Evolutionary conservation across 2,888 invertebrate species (phyloP).

Genomic region (Nomada goodeniana): DNA sequence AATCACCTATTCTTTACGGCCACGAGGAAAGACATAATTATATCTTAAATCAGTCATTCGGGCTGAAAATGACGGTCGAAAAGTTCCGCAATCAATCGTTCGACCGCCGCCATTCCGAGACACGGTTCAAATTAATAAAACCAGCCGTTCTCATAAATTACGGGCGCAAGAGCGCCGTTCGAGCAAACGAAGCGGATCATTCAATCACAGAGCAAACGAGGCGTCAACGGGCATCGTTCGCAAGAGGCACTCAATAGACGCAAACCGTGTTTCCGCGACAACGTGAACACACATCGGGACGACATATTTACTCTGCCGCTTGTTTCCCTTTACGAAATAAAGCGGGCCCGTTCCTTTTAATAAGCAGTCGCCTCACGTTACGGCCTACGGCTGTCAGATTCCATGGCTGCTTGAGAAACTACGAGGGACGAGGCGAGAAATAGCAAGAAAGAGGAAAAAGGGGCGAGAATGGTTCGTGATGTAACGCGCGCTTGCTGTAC

Average conservation of each 20-base stretch:
- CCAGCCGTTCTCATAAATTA: conserved; percentile 30
- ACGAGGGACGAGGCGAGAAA: conserved; percentile 34
- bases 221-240: conserved; percentile 45
- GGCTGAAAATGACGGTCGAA: not conserved
- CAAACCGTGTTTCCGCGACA: conserved; percentile 51
- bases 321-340: conserved; percentile 57
- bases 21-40: too few species aligned
- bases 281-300: conserved; percentile 42
- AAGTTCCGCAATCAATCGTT: not conserved
- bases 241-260: conserved; percentile 53
- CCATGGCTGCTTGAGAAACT: conserved; percentile 28
- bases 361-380: conserved; percentile 48
- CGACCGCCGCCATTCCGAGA: too few species aligned
- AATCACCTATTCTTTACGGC: too few species aligned
- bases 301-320: conserved; percentile 47
- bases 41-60: too few species aligned
- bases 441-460: conserved; percentile 21
- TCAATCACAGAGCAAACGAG: conserved; percentile 55
- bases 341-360: conserved; percentile 54
- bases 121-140: conserved; percentile 30
- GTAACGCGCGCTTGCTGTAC: conserved; percentile 18
- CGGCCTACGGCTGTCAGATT: conserved; percentile 56
- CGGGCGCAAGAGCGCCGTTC: conserved; percentile 11
- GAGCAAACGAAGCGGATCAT: conserved; percentile 42
- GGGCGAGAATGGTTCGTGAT: conserved; percentile 32